A percentile compares a stretch with the other conserved stretches of the same genome.
Conservation (phyloP, 2,888 invertebrate genomes). For the Xylota sylvarum region DNA sequence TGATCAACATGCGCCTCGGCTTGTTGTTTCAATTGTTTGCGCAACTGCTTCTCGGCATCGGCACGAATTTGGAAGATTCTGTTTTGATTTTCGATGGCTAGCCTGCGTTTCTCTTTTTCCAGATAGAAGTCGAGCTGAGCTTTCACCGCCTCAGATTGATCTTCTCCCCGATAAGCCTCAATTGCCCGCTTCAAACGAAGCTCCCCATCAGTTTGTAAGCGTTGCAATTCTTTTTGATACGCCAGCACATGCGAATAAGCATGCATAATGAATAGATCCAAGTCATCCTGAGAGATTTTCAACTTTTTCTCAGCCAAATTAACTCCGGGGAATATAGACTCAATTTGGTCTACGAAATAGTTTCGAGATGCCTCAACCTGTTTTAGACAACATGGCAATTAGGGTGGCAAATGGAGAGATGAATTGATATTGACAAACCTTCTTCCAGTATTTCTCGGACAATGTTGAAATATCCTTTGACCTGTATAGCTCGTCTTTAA, state of each 20-base stretch:
- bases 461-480: slow-evolving; percentile 87
- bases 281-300: slow-evolving; percentile 87
- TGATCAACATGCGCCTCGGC: slow-evolving; percentile 94
- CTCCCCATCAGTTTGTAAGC: slow-evolving; percentile 88
- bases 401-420: neutral
- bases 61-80: slow-evolving; percentile 88
- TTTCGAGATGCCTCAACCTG: slow-evolving; percentile 86
- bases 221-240: slow-evolving; percentile 91
- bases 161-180: slow-evolving; percentile 87
- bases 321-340: slow-evolving; percentile 90
- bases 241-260: slow-evolving; percentile 91
- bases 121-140: slow-evolving; percentile 89
- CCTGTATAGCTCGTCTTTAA: slow-evolving; percentile 87
- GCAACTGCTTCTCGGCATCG: slow-evolving; percentile 90
- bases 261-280: slow-evolving; percentile 92
- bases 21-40: slow-evolving; percentile 92
- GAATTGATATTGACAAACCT: slow-evolving; percentile 85
- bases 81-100: slow-evolving; percentile 90
- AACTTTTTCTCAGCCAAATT: slow-evolving; percentile 89
- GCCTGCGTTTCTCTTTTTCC: slow-evolving; percentile 88
- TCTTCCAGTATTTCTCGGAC: slow-evolving; percentile 93
- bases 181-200: slow-evolving; percentile 88
- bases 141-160: slow-evolving; percentile 85
- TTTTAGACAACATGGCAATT: neutral
- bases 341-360: slow-evolving; percentile 88